Conservation (phyloP, 2,888 invertebrate species). For the Drosophila rubida region DNA sequence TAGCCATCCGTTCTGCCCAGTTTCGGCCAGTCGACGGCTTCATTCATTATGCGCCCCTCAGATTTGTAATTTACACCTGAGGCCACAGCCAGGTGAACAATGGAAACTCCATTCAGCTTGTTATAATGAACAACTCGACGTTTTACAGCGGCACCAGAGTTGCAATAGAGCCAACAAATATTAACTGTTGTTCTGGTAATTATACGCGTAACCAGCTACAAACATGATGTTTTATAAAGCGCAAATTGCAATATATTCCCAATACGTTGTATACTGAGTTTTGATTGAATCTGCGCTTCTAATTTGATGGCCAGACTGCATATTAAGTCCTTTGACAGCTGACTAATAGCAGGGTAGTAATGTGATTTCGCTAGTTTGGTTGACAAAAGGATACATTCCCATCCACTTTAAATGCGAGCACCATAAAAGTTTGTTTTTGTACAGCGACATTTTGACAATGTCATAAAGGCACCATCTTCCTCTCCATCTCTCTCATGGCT, state of each 20-base stretch:
- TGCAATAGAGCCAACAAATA: too few relatives aligned
- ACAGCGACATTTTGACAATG: constrained; percentile 43
- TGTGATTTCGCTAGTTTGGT: constrained; percentile 5
- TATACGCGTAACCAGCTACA: background rate
- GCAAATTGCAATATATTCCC: background rate
- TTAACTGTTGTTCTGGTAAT: background rate
- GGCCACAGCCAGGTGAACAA: constrained; percentile 58
- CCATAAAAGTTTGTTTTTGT: constrained; percentile 35
- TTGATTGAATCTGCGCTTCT: background rate
- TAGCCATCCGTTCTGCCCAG: constrained; percentile 60
- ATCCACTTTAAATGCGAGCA: constrained; percentile 8
- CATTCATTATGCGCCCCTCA: constrained; percentile 75
- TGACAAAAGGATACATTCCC: constrained; percentile 7
- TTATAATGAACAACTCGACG: constrained; percentile 10
- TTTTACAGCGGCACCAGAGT: too few relatives aligned
- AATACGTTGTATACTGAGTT: background rate
- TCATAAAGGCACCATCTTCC: constrained; percentile 30
- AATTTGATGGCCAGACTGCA: background rate
- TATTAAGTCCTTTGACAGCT: background rate
- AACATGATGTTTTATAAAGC: background rate
- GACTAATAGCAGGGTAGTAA: background rate
- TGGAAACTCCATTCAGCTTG: constrained; percentile 38
- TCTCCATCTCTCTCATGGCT: background rate
- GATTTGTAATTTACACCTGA: constrained; percentile 79
- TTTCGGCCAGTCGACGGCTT: constrained; percentile 30